A percentile compares a stretch with the other conserved stretches of the same genome.
Evolutionary conservation across 1,140 invertebrate species (phyloP).

Genomic region (Bombus pascuorum): DNA sequence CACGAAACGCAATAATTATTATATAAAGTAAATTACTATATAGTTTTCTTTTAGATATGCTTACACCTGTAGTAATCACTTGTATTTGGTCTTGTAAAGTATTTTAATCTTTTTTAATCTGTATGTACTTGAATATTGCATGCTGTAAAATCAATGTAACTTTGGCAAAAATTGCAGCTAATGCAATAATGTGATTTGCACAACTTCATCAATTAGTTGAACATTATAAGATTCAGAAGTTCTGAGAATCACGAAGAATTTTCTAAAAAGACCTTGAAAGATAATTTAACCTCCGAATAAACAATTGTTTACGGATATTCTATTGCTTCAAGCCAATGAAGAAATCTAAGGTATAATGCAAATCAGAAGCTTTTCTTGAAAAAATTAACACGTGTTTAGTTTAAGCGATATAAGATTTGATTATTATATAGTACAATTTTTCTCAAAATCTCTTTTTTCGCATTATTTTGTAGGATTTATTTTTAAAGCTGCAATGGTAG

Average conservation of each 20-base stretch:
- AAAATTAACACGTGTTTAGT: neutral
- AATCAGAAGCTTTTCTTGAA: neutral
- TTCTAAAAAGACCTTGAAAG: neutral
- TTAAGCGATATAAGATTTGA: neutral
- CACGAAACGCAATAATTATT: neutral
- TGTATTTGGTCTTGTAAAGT: neutral
- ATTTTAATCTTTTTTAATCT: neutral
- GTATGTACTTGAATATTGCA: neutral
- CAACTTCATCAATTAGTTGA: neutral
- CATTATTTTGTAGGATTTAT: neutral
- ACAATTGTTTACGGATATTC: neutral
- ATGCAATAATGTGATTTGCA: neutral
- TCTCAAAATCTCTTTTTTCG: neutral
- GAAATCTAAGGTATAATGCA: neutral
- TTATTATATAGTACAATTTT: neutral
- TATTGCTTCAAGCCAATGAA: neutral
- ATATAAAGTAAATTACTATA: neutral
- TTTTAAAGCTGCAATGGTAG: neutral
- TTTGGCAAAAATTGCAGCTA: neutral
- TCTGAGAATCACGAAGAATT: neutral
- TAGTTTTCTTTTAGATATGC: neutral
- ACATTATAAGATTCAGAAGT: neutral
- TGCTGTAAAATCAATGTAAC: neutral
- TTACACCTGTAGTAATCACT: neutral
- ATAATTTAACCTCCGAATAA: neutral